Base-by-base conservation (phyloP, 2,797 vertebrate species). In the Syngnathus rostellatus region DNA sequence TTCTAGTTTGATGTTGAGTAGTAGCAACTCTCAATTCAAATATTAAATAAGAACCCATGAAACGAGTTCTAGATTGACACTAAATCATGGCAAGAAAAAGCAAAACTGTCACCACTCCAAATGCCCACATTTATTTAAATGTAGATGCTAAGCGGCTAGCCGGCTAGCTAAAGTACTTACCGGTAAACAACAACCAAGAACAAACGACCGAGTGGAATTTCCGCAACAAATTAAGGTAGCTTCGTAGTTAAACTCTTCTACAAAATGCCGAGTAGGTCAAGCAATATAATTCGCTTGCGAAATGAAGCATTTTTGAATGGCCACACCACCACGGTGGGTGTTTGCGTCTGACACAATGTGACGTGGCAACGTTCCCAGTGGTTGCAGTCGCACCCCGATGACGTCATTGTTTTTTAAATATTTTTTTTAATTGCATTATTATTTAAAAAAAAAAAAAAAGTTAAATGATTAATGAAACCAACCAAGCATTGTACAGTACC, bases 311-410 rank as follows among this genome's bases (percentile, higher is more conserved):
- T 62, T 62, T 62, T 45, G 21, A 62, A 45, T 62, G 41, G 40
- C 40, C 40, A 62, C 60, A 62, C 41, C 60, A 46, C 60, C 12
- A 10, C 37, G 0, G 31, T 3, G 4, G 41, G 31, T n/a, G 45
- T 54, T 77, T 79, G 76, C 75, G 68, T 67, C 48, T 70, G 8
- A 31, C 60, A 51, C 45, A 0, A 6, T 68, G 57, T 84, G 86
- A 90, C 84, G 89, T 88, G 87, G 87, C 87, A 76, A 37, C 37
- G 21, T 40, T 39, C 16, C 64, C 41, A 12, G 38, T 2, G 50
- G 21, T 61, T 5, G 19, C 48, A 31, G 17, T 62, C 76, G 83
- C 77, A 64, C 43, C 38, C 6, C 0, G 45, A 11, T 83, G 75
- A 84, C 85, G 81, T 81, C 55, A 69, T 9, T 8, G 6, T 11